phyloP scores from a whole-genome alignment of 2,113 vertebrate species.

The Proteles cristata region DNA sequence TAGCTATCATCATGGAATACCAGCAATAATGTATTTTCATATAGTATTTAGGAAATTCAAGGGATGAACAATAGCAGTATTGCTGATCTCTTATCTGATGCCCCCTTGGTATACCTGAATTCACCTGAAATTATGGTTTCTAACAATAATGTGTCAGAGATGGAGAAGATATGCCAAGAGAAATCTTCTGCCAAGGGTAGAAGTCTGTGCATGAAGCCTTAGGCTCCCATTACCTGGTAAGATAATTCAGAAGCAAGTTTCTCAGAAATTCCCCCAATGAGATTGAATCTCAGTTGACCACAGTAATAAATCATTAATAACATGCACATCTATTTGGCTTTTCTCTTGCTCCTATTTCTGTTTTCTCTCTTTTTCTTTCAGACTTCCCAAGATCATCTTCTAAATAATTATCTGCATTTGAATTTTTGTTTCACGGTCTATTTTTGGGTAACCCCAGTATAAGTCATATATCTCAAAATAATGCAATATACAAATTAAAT shows the following conservation, averaged over 20 bases:
- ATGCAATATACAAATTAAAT: not conserved
- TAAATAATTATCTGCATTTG: not conserved
- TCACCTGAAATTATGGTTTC: not conserved
- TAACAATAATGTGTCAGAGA: not conserved
- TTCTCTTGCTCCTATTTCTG: not conserved
- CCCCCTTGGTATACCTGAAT: not conserved
- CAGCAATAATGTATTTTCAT: not conserved
- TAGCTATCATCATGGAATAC: not conserved
- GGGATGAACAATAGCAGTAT: rapidly evolving
- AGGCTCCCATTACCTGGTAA: not conserved
- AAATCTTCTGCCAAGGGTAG: not conserved
- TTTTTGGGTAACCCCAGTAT: not conserved
- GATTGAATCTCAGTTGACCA: not conserved
- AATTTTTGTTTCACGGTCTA: not conserved
- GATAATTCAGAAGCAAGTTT: not conserved
- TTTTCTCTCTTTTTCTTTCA: not conserved
- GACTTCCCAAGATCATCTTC: not conserved
- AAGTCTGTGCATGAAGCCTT: not conserved
- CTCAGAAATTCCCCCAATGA: not conserved
- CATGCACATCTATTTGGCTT: not conserved
- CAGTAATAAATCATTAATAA: not conserved
- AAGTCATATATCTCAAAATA: not conserved
- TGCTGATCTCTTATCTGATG: rapidly evolving
- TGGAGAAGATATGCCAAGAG: not conserved
- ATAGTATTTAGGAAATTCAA: not conserved